A percentile compares a stretch with the other conserved stretches of the same genome.
Evolutionary conservation across 2,113 vertebrate genomes (phyloP).

Genomic region (Megaleporinus macrocephalus): DNA sequence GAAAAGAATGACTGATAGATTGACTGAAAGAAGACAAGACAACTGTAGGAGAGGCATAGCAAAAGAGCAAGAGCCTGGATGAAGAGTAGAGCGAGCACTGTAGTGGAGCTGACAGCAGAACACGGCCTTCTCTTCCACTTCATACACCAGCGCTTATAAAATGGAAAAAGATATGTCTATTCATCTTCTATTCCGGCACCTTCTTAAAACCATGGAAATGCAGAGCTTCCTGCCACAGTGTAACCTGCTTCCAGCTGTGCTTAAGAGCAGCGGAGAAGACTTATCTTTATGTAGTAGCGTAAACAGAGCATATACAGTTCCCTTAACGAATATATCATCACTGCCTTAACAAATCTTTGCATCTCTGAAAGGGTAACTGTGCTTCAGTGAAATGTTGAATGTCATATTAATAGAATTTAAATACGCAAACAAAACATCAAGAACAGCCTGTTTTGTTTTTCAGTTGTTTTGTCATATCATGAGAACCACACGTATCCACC

Average conservation of each 20-base stretch:
- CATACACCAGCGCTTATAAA: not conserved
- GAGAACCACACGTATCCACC: no score
- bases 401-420: no score
- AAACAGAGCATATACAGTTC: no score
- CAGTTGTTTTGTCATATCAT: no score
- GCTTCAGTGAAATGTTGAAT: no score
- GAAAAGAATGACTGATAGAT: not conserved
- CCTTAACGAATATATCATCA: no score
- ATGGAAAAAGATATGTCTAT: not conserved
- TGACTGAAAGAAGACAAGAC: conserved; percentile 5
- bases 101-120: not conserved
- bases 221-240: not conserved
- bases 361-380: no score
- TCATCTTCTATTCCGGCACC: not conserved
- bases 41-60: not conserved
- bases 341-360: no score
- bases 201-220: not conserved
- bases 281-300: not conserved
- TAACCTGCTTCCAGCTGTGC: not conserved
- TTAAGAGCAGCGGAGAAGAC: not conserved
- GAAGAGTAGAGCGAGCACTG: not conserved
- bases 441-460: no score
- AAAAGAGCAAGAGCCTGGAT: not conserved
- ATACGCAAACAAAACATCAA: no score
- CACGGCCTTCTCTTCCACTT: not conserved